A percentile compares a stretch with the other conserved stretches of the same genome.
These are phyloP conservation scores for Riparia riparia DNA, from an alignment of 2,113 vertebrate genomes.

Conservation along the genomic window DNA sequence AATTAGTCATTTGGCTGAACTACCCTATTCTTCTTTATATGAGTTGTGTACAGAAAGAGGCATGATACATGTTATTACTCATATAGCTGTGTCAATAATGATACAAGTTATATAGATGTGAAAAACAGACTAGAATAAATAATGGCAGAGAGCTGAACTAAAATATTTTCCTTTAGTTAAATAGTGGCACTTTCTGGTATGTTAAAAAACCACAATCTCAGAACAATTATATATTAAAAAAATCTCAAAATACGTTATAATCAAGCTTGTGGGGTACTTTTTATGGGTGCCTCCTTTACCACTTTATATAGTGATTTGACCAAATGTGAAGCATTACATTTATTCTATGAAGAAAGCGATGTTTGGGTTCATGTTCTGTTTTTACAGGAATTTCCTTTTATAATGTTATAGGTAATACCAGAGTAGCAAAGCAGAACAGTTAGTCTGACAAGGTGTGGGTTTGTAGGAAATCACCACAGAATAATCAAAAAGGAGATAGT, in stretches of 20 bases:
- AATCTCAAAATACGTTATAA: background rate
- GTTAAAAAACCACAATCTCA: background rate
- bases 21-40: background rate
- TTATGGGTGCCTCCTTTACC: background rate
- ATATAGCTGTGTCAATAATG: slow-evolving; percentile 18
- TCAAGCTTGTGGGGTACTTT: background rate
- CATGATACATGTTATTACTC: slow-evolving; percentile 39
- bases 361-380: background rate
- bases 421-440: background rate
- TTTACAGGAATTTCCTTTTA: background rate
- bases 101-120: background rate
- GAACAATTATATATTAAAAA: background rate
- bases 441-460: background rate
- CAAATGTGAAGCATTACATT: background rate
- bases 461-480: background rate
- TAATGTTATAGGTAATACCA: background rate
- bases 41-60: background rate
- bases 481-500: background rate
- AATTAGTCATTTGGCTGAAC: slow-evolving; percentile 35
- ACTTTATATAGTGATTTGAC: background rate
- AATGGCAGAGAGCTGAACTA: background rate
- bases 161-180: slow-evolving; percentile 24
- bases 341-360: background rate
- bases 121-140: background rate
- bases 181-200: background rate